phyloP scores from a whole-genome alignment of 2,113 vertebrate species.

The Eulacestoma nigropectus region DNA sequence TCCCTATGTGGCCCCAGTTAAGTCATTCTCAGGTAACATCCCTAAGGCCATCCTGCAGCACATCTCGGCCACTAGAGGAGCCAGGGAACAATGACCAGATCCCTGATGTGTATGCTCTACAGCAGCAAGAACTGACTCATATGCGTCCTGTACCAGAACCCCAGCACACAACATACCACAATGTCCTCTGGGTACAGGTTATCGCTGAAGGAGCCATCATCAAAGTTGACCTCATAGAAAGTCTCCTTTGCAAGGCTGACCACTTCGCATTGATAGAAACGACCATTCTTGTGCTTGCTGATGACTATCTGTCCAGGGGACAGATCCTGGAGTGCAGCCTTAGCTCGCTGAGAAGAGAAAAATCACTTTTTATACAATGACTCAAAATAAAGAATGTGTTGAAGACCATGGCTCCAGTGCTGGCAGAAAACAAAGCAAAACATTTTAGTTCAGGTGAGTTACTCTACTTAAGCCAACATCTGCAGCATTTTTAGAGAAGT shows the following conservation, averaged over 20 bases:
- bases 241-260: conserved; percentile 92
- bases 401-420: not conserved
- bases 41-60: not conserved
- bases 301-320: conserved; percentile 91
- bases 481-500: not conserved
- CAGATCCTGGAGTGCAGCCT: conserved; percentile 88
- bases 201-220: conserved; percentile 96
- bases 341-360: conserved; percentile 78
- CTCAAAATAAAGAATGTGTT: not conserved
- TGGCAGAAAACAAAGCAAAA: not conserved
- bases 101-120: not conserved
- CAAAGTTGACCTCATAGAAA: conserved; percentile 97
- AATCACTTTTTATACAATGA: not conserved
- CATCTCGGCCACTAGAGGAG: not conserved
- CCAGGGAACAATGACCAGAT: not conserved
- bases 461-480: not conserved
- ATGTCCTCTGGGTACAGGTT: conserved; percentile 97
- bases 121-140: not conserved
- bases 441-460: not conserved
- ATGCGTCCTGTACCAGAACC: not conserved
- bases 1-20: not conserved
- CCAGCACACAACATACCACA: conserved; percentile 77
- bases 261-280: conserved; percentile 97
- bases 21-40: not conserved
- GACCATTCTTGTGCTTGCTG: conserved; percentile 96